Evolutionary conservation across 2,797 vertebrate genomes (phyloP), one percentile per base, ranked within the genome.

Genomic region (Aphelocoma californica): DNA sequence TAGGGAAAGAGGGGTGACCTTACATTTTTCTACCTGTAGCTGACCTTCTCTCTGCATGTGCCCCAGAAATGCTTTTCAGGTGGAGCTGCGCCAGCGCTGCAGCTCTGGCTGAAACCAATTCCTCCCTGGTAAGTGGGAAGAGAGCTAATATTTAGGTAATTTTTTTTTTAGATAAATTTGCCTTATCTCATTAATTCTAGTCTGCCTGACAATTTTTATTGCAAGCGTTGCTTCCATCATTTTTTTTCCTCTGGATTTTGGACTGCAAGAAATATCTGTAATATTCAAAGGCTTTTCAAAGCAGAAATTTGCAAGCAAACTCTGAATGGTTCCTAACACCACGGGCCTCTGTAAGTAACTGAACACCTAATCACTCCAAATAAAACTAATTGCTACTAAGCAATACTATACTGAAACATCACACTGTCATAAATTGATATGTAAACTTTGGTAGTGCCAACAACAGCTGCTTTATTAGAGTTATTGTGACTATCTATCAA

Each of bases 391-490:
- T 83, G 36, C 91, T 81, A 60, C 81, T 93, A 88, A 90, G 85
- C 64, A 96, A 90, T 88, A 80, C 53, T 95, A 73, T 70, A 90
- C 83, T 31, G 57, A 86, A 90, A 90, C 24, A 85, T 87, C 90
- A 79, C 65, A 18, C 82, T 88, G 66, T 87, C 60, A 86, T 82
- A 93, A 97, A 95, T 82, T 88, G 86, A 88, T 93, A 82, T 58
- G 90, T 93, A 96, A 97, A 97, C 94, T 92, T 93, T 84, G 74
- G 10, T 73, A 56, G 61, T 88, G 91, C 95, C 90, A 97, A 93
- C 94, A 93, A 88, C 91, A 96, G 92, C 95, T 96, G 95, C 86
- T 84, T 95, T 83, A 93, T 94, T 92, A 82, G 60, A 93, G 85
- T 84, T 80, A 94, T 88, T 93, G 60, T 88, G 60, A 86, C 70